phyloP scores from a whole-genome alignment of 2,888 invertebrate genomes.

The Drosophila imparisetae region DNA sequence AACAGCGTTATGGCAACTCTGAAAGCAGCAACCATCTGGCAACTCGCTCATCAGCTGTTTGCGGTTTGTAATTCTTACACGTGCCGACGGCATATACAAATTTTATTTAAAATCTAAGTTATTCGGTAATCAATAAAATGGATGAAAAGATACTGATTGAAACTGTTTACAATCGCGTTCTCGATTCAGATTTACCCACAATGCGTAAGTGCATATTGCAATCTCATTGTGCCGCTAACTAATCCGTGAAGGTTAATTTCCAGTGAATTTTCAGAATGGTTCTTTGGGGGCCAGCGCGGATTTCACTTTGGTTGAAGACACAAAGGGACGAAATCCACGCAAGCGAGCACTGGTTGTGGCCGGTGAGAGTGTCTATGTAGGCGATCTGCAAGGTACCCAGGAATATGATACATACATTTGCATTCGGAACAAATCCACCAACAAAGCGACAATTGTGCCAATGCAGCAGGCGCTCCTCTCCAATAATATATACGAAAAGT shows the following conservation, averaged over 20 bases:
- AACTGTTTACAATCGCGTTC: conserved; percentile 48
- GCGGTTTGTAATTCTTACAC: conserved; percentile 51
- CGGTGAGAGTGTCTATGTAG: conserved; percentile 72
- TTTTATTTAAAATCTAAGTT: conserved; percentile 12
- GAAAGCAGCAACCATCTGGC: background rate
- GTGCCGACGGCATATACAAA: conserved; percentile 47
- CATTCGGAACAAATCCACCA: conserved; percentile 78
- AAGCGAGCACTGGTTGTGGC: conserved; percentile 70
- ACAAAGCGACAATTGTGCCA: conserved; percentile 81
- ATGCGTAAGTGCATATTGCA: conserved; percentile 65
- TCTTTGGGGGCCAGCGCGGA: conserved; percentile 56
- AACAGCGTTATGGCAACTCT: conserved; percentile 9
- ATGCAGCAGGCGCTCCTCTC: conserved; percentile 75
- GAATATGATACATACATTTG: conserved; percentile 80
- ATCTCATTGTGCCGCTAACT: background rate
- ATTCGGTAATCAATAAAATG: conserved; percentile 47
- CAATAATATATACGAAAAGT: conserved; percentile 74
- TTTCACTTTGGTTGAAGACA: conserved; percentile 56
- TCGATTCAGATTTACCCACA: conserved; percentile 56
- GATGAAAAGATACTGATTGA: conserved; percentile 72
- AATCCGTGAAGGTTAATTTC: background rate
- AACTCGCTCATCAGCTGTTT: conserved; percentile 35
- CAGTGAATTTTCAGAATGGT: conserved; percentile 84
- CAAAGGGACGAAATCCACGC: conserved; percentile 18
- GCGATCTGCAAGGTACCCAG: conserved; percentile 54